Evolutionary conservation across 2,797 vertebrate species (phyloP), one percentile per base, ranked within the genome.

Genomic region (Manis pentadactyla): DNA sequence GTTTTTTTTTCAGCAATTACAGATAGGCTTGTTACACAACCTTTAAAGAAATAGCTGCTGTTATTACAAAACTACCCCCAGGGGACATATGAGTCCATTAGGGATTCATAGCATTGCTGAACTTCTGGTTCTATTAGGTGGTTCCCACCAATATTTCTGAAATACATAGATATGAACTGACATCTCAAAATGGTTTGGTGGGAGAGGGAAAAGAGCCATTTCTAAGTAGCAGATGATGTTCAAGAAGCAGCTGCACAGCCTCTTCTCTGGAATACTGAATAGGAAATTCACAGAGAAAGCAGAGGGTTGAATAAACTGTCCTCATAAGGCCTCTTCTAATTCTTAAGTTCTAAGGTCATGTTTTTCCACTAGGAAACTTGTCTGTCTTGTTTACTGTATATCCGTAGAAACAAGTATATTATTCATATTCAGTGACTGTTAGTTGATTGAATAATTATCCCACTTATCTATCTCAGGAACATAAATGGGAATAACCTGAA

Each of bases 21-120:
- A 95, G 87, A 96, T 15, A 94, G 68, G 90, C 57, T 92, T 95
- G 29, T 96, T 96, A 97, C 39, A 97, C 59, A 97, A 94, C 18
- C 69, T 89, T 90, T 95, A 96, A 96, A 94, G 68, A 90, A 96
- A 91, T 66, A 55, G 59, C n/a, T 90, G 31, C 37, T 92, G 29
- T 86, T 95, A 92, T 96, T 95, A 89, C 19, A 95, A 94, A 97
- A 94, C 57, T 93, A 93, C 11, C 84, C 82, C 61, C 73, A 78
- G 29, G 66, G 94, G 63, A 96, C 63, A 84, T 12, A 61, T 9
- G 46, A 94, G 49, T 95, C 83, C 59, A 93, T 74, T 95, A 96
- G 64, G 31, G 53, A 96, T 29, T 97, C 68, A 89, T 59, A 94
- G 93, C 79, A 31, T 51, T 94, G n/a, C 46, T 79, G 84, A 92